A percentile compares a stretch with the other conserved stretches of the same genome.
These are phyloP conservation scores for Heterotilapia buettikoferi DNA, from an alignment of 2,113 vertebrate species.

Conservation along the genomic window DNA sequence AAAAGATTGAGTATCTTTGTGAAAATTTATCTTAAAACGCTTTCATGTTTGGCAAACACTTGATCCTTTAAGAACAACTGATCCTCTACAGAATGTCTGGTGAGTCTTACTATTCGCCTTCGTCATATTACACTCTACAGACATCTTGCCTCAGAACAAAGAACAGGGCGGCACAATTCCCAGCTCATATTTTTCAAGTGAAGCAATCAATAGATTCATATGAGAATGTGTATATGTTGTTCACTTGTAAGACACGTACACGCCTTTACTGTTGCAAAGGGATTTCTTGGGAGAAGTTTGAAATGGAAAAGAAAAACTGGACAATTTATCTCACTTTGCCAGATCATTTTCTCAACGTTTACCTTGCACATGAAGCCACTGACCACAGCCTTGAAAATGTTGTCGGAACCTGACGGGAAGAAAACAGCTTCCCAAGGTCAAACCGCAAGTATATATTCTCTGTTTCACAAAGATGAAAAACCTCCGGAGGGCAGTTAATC, in stretches of 20 bases:
- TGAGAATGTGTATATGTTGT: constrained; percentile 5
- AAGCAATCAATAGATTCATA: constrained; percentile 46
- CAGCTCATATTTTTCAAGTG: constrained; percentile 51
- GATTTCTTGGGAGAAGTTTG: constrained; percentile 5
- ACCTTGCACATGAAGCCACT: constrained; percentile 26
- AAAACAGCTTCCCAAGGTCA: constrained; percentile 40
- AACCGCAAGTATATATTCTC: constrained; percentile 9
- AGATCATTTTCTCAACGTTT: constrained; percentile 34
- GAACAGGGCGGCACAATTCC: constrained; percentile 22
- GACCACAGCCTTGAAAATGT: constrained; percentile 36
- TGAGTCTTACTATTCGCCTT: constrained; percentile 18
- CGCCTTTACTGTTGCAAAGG: neutral
- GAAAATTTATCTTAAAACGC: neutral
- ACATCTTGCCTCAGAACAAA: constrained; percentile 18
- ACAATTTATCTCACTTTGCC: constrained; percentile 38
- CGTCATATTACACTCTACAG: constrained; percentile 13
- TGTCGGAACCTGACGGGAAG: constrained; percentile 8
- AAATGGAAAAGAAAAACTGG: constrained; percentile 16
- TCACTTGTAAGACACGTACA: neutral
- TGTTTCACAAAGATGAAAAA: constrained; percentile 44
- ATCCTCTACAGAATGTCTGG: constrained; percentile 15
- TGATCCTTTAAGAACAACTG: constrained; percentile 40
- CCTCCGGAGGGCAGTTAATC: constrained; percentile 48
- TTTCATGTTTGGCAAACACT: constrained; percentile 25
- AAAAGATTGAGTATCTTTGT: neutral